Percentiles rank a stretch among this genome's conserved stretches.
These are phyloP conservation scores for Rhagium mordax DNA, from an alignment of 2,888 invertebrate genomes.

Conservation along the genomic window DNA sequence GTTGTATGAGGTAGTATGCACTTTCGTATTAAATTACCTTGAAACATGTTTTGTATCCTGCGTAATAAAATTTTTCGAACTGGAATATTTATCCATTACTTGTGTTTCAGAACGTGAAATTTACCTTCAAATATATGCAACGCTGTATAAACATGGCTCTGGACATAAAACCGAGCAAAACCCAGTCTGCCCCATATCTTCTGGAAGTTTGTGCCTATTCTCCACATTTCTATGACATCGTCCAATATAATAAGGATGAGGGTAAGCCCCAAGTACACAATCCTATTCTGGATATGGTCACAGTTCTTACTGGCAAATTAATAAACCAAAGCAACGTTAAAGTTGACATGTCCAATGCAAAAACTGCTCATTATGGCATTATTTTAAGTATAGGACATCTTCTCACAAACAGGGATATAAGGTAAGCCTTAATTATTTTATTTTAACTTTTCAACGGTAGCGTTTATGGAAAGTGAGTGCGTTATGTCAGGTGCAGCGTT, in stretches of 20 bases:
- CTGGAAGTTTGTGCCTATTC: conserved; percentile 69
- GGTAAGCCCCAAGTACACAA: conserved; percentile 34
- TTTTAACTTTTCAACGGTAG: no score
- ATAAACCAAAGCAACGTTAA: conserved; percentile 47
- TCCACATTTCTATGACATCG: conserved; percentile 56
- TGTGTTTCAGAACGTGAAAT: conserved; percentile 57
- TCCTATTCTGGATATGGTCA: conserved; percentile 54
- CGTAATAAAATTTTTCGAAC: no score
- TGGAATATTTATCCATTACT: background rate
- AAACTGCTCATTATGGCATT: conserved; percentile 54
- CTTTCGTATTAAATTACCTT: no score
- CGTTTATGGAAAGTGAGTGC: no score
- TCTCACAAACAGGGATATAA: conserved; percentile 51
- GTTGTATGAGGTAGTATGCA: no score
- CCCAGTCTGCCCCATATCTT: conserved; percentile 82
- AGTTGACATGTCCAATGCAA: conserved; percentile 43
- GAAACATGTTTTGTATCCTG: no score
- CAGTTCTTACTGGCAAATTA: conserved; percentile 50
- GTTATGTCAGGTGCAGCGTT: no score
- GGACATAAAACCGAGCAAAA: conserved; percentile 83
- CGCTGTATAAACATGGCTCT: conserved; percentile 71
- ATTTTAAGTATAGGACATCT: conserved; percentile 55
- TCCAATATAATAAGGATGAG: conserved; percentile 44
- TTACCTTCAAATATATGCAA: conserved; percentile 57
- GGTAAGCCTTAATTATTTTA: conserved; percentile 40